phyloP scores from a whole-genome alignment of 2,888 invertebrate species.

The Nezara viridula region DNA sequence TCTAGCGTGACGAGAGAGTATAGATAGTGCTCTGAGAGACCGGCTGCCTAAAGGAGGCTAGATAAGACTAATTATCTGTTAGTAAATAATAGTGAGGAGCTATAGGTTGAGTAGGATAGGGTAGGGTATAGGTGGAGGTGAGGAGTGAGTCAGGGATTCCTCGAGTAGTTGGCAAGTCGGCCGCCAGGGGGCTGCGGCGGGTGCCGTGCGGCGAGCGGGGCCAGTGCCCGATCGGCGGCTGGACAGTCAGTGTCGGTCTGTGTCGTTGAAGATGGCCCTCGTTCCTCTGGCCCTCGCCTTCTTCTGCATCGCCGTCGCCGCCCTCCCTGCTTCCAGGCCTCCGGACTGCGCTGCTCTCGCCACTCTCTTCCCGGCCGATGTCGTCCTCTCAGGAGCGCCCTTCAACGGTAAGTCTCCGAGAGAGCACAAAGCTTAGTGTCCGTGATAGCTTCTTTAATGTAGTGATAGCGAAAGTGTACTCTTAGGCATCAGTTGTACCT shows the following conservation, averaged over 20 bases:
- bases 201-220: not conserved
- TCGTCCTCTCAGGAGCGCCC: not conserved
- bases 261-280: not conserved
- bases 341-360: not conserved
- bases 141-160: slow-evolving; percentile 56
- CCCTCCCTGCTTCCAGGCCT: not conserved
- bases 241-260: not conserved
- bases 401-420: slow-evolving; percentile 48
- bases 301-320: slow-evolving; percentile 30
- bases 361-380: not conserved
- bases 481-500: not conserved
- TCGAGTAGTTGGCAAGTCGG: not conserved
- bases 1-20: not conserved
- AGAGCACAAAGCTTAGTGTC: no score
- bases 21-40: not conserved
- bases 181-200: not conserved
- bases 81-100: slow-evolving; percentile 8
- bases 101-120: not conserved
- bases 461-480: not conserved
- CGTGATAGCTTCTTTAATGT: not conserved
- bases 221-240: slow-evolving; percentile 51
- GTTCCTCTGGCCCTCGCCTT: not conserved
- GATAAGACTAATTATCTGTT: slow-evolving; percentile 46
- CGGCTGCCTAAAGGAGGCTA: not conserved
- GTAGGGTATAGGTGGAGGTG: not conserved